Conservation (phyloP, 2,888 invertebrate species). For the Cheilosia pagana region DNA sequence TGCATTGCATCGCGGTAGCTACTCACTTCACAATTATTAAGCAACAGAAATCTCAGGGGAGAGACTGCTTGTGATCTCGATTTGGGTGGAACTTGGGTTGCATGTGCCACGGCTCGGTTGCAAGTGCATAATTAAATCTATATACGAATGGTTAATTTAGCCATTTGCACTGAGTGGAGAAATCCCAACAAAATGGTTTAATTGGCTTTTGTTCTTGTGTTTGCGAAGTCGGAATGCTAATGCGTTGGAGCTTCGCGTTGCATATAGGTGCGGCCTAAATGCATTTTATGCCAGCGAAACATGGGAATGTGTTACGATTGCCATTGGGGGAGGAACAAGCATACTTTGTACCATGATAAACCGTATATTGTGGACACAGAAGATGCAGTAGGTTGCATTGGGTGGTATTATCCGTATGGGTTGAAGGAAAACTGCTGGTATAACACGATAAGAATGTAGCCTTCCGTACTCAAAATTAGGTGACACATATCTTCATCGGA, state of each 20-base stretch:
- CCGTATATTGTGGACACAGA: no score
- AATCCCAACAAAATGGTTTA: constrained; percentile 65
- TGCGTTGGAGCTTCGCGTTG: constrained; percentile 18
- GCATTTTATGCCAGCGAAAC: constrained; percentile 40
- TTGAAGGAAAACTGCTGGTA: no score
- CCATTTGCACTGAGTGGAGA: constrained; percentile 45
- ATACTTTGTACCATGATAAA: neutral
- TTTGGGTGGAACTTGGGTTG: neutral
- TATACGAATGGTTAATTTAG: constrained; percentile 31
- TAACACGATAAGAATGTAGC: no score
- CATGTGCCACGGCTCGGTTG: constrained; percentile 5
- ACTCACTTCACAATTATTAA: neutral
- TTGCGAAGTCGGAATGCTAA: constrained; percentile 2
- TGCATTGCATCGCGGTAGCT: neutral
- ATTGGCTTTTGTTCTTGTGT: constrained; percentile 63
- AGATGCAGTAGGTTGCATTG: no score
- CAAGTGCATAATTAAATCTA: constrained; percentile 48
- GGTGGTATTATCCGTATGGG: no score
- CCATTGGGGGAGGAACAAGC: neutral
- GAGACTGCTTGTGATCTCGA: constrained; percentile 32
- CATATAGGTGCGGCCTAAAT: constrained; percentile 32
- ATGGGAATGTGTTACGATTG: constrained; percentile 19
- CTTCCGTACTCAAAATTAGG: no score
- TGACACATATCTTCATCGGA: no score
- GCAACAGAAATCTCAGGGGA: neutral